These are phyloP conservation scores for Murina feae DNA, from an alignment of 2,113 vertebrate genomes.

Conservation along the genomic window DNA sequence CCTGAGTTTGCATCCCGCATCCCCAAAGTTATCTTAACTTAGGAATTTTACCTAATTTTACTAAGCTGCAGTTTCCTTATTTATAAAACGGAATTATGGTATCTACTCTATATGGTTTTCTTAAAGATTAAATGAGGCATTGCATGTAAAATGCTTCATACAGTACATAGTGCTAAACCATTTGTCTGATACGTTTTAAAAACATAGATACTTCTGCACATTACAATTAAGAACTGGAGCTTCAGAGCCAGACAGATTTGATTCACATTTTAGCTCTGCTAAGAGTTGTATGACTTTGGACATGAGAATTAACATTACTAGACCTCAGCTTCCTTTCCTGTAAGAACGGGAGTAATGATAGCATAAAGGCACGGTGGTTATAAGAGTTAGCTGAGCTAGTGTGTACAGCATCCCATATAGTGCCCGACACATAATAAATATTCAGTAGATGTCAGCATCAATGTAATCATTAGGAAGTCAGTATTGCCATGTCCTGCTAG, in stretches of 20 bases:
- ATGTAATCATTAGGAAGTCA: neutral
- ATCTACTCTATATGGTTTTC: rapidly evolving
- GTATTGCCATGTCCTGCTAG: neutral
- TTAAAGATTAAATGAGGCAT: neutral
- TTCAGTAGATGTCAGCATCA: neutral
- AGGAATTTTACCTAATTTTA: neutral
- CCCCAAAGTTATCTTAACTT: neutral
- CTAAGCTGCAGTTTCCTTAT: neutral
- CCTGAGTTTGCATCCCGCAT: neutral
- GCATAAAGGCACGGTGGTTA: neutral
- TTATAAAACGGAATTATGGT: neutral
- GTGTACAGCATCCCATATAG: neutral
- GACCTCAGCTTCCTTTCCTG: neutral
- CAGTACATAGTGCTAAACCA: neutral
- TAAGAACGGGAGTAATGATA: neutral
- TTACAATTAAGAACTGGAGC: neutral
- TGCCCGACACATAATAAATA: too few species aligned
- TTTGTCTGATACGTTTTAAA: neutral
- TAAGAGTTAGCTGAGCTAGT: neutral
- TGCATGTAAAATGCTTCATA: neutral
- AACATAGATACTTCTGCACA: neutral
- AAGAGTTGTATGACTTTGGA: neutral
- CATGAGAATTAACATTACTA: neutral
- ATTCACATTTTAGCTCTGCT: neutral
- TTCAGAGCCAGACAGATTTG: neutral